Evolutionary conservation across 2,797 vertebrate species (phyloP), one percentile per base, ranked within the genome.

Genomic region (Chromis chromis): DNA sequence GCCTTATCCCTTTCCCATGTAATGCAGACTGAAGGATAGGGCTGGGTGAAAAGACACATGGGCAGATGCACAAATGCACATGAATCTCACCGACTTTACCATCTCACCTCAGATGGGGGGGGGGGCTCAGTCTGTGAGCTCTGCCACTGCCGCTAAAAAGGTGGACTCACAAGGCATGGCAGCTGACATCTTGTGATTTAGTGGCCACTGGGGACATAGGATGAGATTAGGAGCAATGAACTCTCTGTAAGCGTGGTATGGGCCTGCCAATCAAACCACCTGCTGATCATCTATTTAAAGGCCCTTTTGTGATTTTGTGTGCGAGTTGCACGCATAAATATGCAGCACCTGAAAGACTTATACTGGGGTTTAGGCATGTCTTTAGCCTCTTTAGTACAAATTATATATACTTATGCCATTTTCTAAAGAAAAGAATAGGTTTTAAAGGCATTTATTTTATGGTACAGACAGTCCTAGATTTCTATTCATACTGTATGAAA

Each of bases 1-100:
- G 31, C 1, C 25, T 76, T 49, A 52, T 70, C n/a, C 33, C 36
- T 44, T 57, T 39, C 19, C 53, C 54, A 58, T 0, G 6, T 78
- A 81, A 78, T 66, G 42, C 42, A 81, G 21, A 44, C 21, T 53
- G 65, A 79, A 76, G 52, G 24, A 33, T 36, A 31, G 39, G 3
- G 52, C 67, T 52, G 64, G 19, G 33, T 22, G 44, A 54, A 65
- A 58, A 75, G 44, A 70, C 64, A 74, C 57, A 46, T n/a, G 13
- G 40, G 24, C 48, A 44, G 56, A 65, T 61, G 56, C 64, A 69
- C 74, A 72, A 19, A 48, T 33, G 19, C 65, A 70, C 69, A 39
- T 19, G 21, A 33, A 74, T 83, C 39, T 57, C 40, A 31, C 49
- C 1, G 11, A 48, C 44, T 67, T 65, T 19, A 42, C 24, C 61